phyloP scores from a whole-genome alignment of 2,113 vertebrate species.

The Triplophysa dalaica region DNA sequence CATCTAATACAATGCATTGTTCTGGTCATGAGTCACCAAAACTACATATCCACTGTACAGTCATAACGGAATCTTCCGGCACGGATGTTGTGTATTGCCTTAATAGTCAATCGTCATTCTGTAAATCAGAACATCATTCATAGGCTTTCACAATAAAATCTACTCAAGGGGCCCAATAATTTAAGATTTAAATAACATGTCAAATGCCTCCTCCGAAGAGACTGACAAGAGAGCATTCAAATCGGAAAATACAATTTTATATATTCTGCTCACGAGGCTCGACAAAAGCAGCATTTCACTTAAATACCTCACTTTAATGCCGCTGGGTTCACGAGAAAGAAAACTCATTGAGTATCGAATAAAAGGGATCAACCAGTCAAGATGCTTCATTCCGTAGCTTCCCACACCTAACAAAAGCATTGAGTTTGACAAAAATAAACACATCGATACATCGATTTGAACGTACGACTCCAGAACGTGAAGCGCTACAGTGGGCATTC shows the following conservation, averaged over 20 bases:
- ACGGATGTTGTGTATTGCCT: neutral
- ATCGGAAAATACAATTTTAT: slow-evolving; percentile 17
- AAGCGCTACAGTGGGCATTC: slow-evolving; percentile 16
- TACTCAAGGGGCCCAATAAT: neutral
- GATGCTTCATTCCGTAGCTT: neutral
- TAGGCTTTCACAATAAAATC: neutral
- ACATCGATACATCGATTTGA: neutral
- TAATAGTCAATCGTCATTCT: neutral
- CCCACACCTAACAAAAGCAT: neutral
- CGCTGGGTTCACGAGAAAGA: neutral
- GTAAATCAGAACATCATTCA: neutral
- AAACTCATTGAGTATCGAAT: neutral
- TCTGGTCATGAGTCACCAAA: neutral
- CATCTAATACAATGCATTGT: neutral
- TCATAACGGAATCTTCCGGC: neutral
- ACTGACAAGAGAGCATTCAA: slow-evolving; percentile 10
- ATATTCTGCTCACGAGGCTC: slow-evolving; percentile 12
- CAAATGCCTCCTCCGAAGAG: slow-evolving; percentile 19
- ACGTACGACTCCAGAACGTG: neutral
- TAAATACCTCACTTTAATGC: slow-evolving; percentile 26
- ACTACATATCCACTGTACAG: too few species aligned
- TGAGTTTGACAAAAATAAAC: neutral
- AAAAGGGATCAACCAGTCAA: slow-evolving; percentile 2
- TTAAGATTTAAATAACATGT: neutral
- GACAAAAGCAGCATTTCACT: slow-evolving; percentile 27